Percentiles rank a stretch among this genome's conserved stretches.
These are phyloP conservation scores for Girardia tigrina DNA, from an alignment of 2,888 invertebrate species.

Conservation along the genomic window DNA sequence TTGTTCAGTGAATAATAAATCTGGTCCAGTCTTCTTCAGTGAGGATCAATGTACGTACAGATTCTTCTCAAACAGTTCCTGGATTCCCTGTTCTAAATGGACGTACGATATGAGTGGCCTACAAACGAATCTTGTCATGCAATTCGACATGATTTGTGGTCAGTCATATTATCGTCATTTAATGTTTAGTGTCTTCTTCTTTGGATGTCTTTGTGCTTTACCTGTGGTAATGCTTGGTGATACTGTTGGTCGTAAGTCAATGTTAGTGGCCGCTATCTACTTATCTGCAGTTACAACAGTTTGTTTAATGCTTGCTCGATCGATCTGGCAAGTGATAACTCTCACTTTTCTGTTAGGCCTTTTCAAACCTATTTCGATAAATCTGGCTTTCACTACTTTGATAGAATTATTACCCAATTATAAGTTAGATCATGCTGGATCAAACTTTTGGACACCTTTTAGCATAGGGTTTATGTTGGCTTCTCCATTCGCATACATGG, in stretches of 20 bases:
- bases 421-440: not conserved
- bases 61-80: too few relatives aligned
- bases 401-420: not conserved
- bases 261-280: not conserved
- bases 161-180: not conserved
- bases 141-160: not conserved
- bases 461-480: not conserved
- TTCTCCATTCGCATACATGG: not conserved
- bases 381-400: not conserved
- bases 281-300: not conserved
- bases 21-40: too few relatives aligned
- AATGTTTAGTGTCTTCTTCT: not conserved
- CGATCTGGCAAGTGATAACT: not conserved
- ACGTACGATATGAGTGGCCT: not conserved
- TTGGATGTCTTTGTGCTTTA: not conserved
- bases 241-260: not conserved
- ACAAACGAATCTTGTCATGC: not conserved
- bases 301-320: not conserved
- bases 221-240: not conserved
- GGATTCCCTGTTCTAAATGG: not conserved
- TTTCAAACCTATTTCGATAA: not conserved
- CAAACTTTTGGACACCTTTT: not conserved
- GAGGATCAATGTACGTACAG: too few relatives aligned
- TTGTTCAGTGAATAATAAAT: too few relatives aligned
- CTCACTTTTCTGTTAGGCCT: not conserved